A percentile compares a stretch with the other conserved stretches of the same genome.
These are phyloP conservation scores for Phenganax marumi DNA, from an alignment of 92 coral and sea anemone genomes.

Conservation along the genomic window DNA sequence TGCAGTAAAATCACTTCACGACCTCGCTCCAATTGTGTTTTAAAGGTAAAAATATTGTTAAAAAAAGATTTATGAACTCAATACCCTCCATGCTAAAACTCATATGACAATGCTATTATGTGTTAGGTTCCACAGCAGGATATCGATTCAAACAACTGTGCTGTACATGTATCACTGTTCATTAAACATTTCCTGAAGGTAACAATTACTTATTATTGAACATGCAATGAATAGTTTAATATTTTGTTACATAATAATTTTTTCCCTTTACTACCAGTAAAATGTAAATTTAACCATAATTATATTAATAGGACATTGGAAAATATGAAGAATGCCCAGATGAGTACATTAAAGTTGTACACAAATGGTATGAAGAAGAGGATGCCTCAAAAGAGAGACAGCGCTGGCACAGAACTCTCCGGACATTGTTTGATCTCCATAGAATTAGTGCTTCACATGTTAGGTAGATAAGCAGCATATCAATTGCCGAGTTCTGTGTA, in stretches of 20 bases:
- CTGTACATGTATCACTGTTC: slow-evolving; percentile 56
- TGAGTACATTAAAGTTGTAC: slow-evolving; percentile 50
- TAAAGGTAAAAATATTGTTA: not conserved
- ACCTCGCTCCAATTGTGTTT: slow-evolving; percentile 1
- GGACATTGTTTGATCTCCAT: not conserved
- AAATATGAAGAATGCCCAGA: slow-evolving; percentile 52
- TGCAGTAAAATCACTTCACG: not conserved
- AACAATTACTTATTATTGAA: not conserved
- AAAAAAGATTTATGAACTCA: not conserved
- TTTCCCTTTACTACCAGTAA: not conserved
- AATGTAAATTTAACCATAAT: not conserved
- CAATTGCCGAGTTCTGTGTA: not conserved
- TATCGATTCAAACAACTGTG: slow-evolving; percentile 59
- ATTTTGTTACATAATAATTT: not conserved
- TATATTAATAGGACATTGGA: slow-evolving; percentile 44
- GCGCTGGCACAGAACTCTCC: not conserved
- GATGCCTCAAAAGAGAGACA: slow-evolving; percentile 57
- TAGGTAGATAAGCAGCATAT: not conserved
- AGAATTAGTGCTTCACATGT: not conserved
- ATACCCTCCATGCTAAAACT: not conserved
- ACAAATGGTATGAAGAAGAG: slow-evolving; percentile 49
- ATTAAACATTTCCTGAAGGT: slow-evolving; percentile 61
- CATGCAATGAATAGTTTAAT: too few relatives aligned
- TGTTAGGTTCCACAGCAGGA: slow-evolving; percentile 46
- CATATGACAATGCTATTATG: not conserved